phyloP scores from a whole-genome alignment of 2,888 invertebrate genomes.

The Cylindroiulus punctatus region DNA sequence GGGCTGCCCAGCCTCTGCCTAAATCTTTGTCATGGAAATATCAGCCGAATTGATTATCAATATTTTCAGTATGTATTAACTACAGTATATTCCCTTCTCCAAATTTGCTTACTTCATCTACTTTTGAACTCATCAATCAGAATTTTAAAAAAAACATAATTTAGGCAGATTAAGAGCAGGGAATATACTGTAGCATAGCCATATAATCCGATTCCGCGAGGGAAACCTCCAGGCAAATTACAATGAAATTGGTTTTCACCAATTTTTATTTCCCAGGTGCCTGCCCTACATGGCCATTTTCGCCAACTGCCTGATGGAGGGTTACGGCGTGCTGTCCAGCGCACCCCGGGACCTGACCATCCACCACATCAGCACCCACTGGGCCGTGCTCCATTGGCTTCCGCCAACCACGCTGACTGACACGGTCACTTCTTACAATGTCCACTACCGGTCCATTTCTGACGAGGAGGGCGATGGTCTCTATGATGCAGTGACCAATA shows the following conservation, averaged over 20 bases:
- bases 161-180: no score
- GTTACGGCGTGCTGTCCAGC: conserved; percentile 83
- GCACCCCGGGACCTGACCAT: conserved; percentile 75
- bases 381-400: conserved; percentile 82
- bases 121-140: no score
- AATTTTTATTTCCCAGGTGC: conserved; percentile 69
- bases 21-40: conserved; percentile 81
- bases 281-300: conserved; percentile 83
- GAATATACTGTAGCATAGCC: no score
- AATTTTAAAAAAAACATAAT: no score
- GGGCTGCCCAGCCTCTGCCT: conserved; percentile 81
- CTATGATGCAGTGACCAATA: conserved; percentile 62
- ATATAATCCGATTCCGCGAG: no score
- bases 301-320: conserved; percentile 83
- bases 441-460: conserved; percentile 70
- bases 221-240: no score
- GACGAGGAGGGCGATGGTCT: conserved; percentile 64
- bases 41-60: conserved; percentile 80
- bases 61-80: conserved; percentile 79
- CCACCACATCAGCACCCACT: conserved; percentile 79
- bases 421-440: conserved; percentile 75
- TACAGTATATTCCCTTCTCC: no score
- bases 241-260: not conserved
- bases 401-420: conserved; percentile 76
- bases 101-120: no score